Evolutionary conservation across 2,888 invertebrate species (phyloP).

Genomic region (Carabus problematicus): DNA sequence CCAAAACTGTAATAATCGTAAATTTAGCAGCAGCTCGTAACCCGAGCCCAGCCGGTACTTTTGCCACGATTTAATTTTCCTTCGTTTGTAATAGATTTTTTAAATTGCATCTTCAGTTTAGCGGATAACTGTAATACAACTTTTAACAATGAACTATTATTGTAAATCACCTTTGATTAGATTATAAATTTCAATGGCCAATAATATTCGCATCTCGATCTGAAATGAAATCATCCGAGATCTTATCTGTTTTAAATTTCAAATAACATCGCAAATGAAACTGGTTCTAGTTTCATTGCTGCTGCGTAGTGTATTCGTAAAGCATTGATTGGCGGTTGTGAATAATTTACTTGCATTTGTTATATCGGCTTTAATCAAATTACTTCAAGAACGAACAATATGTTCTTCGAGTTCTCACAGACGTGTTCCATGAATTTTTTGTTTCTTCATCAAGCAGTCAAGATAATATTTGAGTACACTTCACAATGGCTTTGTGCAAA

Average conservation of each 20-base stretch:
- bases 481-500: conserved; percentile 22
- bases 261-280: conserved; percentile 8
- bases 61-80: conserved; percentile 28
- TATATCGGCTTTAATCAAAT: no score
- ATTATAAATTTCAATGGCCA: not conserved
- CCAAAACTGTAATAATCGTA: conserved; percentile 31
- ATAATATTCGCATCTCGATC: not conserved
- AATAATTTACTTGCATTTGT: no score
- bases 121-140: no score
- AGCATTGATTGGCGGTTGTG: no score
- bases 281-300: not conserved
- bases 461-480: conserved; percentile 26
- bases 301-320: no score
- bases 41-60: conserved; percentile 11
- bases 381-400: no score
- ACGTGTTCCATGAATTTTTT: conserved; percentile 1
- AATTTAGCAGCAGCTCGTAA: conserved; percentile 15
- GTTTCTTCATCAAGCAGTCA: conserved; percentile 7
- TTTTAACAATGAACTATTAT: no score
- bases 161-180: no score
- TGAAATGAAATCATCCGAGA: not conserved
- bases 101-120: not conserved
- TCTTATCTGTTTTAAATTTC: conserved; percentile 16
- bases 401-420: no score
- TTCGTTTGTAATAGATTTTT: conserved; percentile 13